Evolutionary conservation across 2,797 vertebrate genomes (phyloP).

Genomic region (Gambusia yucatana): DNA sequence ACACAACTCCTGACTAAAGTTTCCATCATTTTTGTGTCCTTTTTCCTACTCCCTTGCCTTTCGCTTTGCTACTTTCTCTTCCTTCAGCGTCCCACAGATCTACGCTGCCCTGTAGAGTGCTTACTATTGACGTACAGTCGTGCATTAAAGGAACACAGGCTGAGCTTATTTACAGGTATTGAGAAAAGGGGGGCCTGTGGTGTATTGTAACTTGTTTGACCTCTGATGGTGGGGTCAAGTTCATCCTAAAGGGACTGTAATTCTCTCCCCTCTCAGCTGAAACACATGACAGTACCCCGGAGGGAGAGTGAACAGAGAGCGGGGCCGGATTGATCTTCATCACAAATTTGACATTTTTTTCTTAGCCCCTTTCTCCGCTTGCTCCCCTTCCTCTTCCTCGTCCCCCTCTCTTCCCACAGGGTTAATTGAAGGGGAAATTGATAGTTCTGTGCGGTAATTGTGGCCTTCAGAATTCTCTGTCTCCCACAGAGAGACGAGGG

Average conservation of each 20-base stretch:
- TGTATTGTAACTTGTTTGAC: conserved; percentile 69
- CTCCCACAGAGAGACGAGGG: conserved; percentile 65
- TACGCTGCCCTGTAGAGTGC: conserved; percentile 25
- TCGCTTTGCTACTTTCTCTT: conserved; percentile 29
- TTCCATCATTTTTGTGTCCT: conserved; percentile 24
- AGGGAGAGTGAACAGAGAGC: conserved; percentile 1
- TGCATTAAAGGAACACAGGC: conserved; percentile 40
- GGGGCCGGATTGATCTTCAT: conserved; percentile 43
- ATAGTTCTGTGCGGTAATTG: conserved; percentile 81
- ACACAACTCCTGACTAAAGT: conserved; percentile 59
- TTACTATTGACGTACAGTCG: conserved; percentile 61
- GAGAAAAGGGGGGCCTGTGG: conserved; percentile 42
- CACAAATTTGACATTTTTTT: conserved; percentile 65
- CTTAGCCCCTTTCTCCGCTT: conserved; percentile 39
- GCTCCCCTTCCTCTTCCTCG: conserved; percentile 34
- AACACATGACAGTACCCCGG: conserved; percentile 51
- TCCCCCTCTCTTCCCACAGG: conserved; percentile 67
- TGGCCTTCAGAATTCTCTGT: conserved; percentile 76
- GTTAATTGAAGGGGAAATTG: conserved; percentile 83
- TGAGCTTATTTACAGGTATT: conserved; percentile 62
- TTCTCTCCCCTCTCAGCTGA: conserved; percentile 45
- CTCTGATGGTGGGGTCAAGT: conserved; percentile 65
- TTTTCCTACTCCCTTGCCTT: conserved; percentile 20
- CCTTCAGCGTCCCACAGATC: conserved; percentile 45
- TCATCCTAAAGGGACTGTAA: conserved; percentile 62